Base-by-base conservation (phyloP, 2,797 vertebrate species). In the Pipistrellus nathusii region DNA sequence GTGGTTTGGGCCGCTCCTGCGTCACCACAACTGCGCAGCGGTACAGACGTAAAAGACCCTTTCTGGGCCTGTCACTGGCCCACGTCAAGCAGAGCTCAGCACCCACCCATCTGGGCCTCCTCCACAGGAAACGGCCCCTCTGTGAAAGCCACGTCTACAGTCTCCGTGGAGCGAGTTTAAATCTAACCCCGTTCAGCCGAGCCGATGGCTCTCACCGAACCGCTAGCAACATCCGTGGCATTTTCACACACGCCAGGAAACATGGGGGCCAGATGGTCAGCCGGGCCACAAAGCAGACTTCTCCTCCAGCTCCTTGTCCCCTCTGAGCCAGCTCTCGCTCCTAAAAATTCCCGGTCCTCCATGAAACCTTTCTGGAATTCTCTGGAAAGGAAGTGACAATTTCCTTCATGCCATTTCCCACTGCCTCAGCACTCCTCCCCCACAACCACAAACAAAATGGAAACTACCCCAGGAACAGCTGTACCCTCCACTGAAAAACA, bases 341-440 rank as follows among this genome's bases (percentile, higher is more conserved):
- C 94, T 94, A 94, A 97, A 93, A 93, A 96, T 92, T 90, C 93
- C 84, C 94, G 12, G 13, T 91, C 87, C 89, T 94, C 91, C 94
- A 89, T 96, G 97, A 96, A 96, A 95, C 96, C 96, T 97, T 97
- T 97, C 96, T 97, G 97, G 96, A 97, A 96, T 97, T 97, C 96
- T 96, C 91, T 96, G 95, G 95, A 97, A 97, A 96, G 95, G 97
- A 97, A 97, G 95, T 94, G 95, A 97, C 96, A 91, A 72, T 97
- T 97, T 97, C 96, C 97, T 97, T 93, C 94, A 96, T 97, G 95
- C 95, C 87, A 95, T 97, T 97, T 96, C 97, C 97, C 95, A 96
- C 93, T 96, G 95, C 89, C 91, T 94, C 91, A 73, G 64, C 91
- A 72, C 89, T 92, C 93, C 89, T 95, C 96, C 97, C 89, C 94